Conservation (phyloP, 1,140 invertebrate species). For the Cherax quadricarinatus region DNA sequence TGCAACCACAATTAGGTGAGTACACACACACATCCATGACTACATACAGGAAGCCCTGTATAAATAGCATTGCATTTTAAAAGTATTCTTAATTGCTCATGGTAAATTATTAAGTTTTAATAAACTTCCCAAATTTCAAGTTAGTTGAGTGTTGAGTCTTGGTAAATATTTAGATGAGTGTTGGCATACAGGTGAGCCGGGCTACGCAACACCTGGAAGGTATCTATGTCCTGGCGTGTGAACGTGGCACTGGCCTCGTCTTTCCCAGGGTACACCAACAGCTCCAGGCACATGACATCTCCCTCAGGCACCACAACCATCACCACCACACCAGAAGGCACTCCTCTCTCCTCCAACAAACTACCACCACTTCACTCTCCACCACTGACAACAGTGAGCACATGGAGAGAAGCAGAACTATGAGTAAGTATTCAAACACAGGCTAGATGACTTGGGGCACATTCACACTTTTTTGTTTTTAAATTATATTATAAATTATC, state of each 20-base stretch:
- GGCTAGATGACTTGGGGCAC: not conserved
- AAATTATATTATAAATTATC: too few species aligned
- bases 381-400: not conserved
- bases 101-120: slow-evolving; percentile 1
- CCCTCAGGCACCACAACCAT: slow-evolving; percentile 18
- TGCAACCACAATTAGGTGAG: too few species aligned
- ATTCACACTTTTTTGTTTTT: too few species aligned
- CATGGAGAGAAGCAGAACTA: not conserved
- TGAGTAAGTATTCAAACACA: not conserved
- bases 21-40: too few species aligned
- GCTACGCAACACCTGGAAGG: slow-evolving; percentile 35
- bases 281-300: slow-evolving; percentile 54
- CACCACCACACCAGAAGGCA: not conserved
- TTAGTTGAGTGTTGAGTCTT: too few species aligned
- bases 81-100: not conserved
- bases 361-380: not conserved
- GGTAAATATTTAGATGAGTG: too few species aligned
- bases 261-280: slow-evolving; percentile 46
- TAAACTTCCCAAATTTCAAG: not conserved
- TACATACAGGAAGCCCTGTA: too few species aligned
- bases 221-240: slow-evolving; percentile 50
- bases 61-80: too few species aligned
- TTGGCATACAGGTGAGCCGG: slow-evolving; percentile 18
- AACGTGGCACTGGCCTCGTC: slow-evolving; percentile 47
- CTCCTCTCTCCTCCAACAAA: not conserved